These are phyloP conservation scores for Cyanoderma ruficeps DNA, from an alignment of 2,113 vertebrate species.

Conservation along the genomic window DNA sequence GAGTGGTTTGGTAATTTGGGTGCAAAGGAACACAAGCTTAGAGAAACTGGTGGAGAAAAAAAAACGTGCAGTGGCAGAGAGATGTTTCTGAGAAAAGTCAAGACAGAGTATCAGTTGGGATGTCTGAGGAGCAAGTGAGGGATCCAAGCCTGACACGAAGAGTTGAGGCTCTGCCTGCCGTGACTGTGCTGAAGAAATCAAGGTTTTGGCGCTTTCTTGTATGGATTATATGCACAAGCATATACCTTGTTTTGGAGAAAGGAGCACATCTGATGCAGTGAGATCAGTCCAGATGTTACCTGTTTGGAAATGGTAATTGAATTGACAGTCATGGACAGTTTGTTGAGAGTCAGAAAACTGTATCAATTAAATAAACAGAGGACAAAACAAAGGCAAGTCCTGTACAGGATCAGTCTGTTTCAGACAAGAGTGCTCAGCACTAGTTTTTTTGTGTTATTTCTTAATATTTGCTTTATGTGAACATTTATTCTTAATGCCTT, in stretches of 20 bases:
- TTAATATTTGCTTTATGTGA: neutral
- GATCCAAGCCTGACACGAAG: neutral
- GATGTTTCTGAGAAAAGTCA: neutral
- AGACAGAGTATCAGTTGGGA: neutral
- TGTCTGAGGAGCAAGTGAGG: neutral
- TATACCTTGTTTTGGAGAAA: neutral
- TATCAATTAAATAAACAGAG: neutral
- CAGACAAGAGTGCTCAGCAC: neutral
- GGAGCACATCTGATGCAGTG: neutral
- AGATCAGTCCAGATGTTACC: neutral
- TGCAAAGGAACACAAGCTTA: neutral
- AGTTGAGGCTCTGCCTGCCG: neutral
- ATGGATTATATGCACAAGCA: neutral
- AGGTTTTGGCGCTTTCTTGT: neutral
- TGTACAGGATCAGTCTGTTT: neutral
- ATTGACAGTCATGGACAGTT: neutral
- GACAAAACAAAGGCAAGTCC: neutral
- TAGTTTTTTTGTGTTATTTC: neutral
- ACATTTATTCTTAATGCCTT: neutral
- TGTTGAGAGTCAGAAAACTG: neutral
- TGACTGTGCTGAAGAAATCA: neutral
- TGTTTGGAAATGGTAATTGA: neutral
- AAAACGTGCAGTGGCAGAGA: neutral
- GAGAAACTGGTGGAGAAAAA: neutral
- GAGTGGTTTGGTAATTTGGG: neutral